Percentiles rank a stretch among this genome's conserved stretches.
Evolutionary conservation across 2,113 vertebrate species (phyloP).

Genomic region (Meleagris gallopavo): DNA sequence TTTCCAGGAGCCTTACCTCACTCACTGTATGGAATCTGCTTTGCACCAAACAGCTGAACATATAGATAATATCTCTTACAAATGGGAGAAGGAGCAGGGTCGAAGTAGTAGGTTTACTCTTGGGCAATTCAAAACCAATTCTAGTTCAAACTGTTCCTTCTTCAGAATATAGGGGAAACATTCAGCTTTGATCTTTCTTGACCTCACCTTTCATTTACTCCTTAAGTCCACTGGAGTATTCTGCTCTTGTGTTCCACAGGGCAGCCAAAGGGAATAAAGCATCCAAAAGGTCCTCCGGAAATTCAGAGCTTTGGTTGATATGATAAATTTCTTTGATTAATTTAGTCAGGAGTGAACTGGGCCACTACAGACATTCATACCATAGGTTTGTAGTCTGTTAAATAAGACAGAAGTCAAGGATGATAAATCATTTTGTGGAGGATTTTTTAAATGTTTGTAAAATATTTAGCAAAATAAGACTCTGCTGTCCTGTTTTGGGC

Average conservation of each 20-base stretch:
- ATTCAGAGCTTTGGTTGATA: neutral
- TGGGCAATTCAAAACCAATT: neutral
- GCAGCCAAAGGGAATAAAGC: neutral
- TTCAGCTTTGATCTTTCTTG: neutral
- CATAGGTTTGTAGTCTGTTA: neutral
- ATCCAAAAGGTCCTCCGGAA: neutral
- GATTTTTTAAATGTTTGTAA: neutral
- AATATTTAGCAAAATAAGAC: neutral
- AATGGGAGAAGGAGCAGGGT: neutral
- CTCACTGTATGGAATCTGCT: neutral
- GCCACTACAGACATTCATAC: neutral
- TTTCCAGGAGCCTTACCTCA: neutral
- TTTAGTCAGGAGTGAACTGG: neutral
- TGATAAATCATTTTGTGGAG: neutral
- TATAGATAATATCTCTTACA: neutral
- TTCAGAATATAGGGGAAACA: neutral
- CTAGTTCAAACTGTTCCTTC: neutral
- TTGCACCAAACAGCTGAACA: neutral
- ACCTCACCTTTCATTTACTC: neutral
- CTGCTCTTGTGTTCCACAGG: neutral
- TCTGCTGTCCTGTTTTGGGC: neutral
- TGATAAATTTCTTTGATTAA: neutral
- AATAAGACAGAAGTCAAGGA: neutral
- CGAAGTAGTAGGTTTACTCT: neutral
- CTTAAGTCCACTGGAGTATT: neutral